These are phyloP conservation scores for Epinephelus malabaricus DNA, from an alignment of 2,797 vertebrate genomes.

Conservation along the genomic window DNA sequence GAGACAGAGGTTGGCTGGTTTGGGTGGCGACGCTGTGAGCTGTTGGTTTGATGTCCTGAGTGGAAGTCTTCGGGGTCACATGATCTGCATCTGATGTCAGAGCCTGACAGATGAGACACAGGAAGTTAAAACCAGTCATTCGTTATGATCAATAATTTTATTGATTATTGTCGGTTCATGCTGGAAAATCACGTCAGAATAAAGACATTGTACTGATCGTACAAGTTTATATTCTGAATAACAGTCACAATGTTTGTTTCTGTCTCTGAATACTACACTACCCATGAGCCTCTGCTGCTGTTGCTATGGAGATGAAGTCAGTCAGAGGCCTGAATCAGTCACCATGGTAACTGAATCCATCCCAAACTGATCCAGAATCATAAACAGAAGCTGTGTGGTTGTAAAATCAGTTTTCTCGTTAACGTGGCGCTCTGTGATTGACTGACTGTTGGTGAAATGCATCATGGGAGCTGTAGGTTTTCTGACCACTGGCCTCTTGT, in stretches of 20 bases:
- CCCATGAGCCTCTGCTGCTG: slow-evolving; percentile 1
- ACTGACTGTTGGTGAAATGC: too few relatives aligned
- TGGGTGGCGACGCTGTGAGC: slow-evolving; percentile 65
- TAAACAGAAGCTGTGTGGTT: not conserved
- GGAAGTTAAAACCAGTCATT: not conserved
- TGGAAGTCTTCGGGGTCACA: not conserved
- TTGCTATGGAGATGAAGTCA: not conserved
- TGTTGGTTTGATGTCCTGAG: slow-evolving; percentile 30
- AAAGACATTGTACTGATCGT: not conserved
- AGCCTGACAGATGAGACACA: slow-evolving; percentile 26
- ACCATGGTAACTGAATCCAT: not conserved
- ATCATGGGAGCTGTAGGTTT: too few relatives aligned
- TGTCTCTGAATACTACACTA: not conserved
- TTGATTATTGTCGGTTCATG: not conserved
- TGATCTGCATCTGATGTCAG: slow-evolving; percentile 19
- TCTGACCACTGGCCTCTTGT: too few relatives aligned
- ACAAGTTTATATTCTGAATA: not conserved
- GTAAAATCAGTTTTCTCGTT: not conserved
- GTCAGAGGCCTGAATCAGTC: not conserved
- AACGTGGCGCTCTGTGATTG: not conserved
- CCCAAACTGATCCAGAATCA: not conserved
- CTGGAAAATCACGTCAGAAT: not conserved
- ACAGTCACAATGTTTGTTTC: not conserved
- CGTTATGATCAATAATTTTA: not conserved
- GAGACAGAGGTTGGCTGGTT: slow-evolving; percentile 42